phyloP scores from a whole-genome alignment of 2,113 vertebrate genomes.

The Ptilorrhoa leucosticta region DNA sequence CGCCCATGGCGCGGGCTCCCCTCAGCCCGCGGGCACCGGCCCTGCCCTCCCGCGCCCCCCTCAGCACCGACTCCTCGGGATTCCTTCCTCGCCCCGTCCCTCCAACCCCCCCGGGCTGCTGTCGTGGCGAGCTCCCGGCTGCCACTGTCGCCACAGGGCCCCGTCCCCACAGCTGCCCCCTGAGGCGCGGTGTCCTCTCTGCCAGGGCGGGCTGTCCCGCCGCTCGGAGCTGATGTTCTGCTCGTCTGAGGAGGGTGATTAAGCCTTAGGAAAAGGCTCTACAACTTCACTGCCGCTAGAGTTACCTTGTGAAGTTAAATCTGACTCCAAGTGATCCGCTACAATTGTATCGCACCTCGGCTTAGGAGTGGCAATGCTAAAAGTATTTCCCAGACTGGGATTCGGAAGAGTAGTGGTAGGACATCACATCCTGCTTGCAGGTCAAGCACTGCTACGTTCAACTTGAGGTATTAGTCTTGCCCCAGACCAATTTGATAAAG shows the following conservation, averaged over 20 bases:
- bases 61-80: not conserved
- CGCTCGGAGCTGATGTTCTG: rapidly evolving
- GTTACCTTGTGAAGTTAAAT: not conserved
- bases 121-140: not conserved
- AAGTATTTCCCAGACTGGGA: not conserved
- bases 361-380: rapidly evolving
- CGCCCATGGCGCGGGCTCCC: not conserved
- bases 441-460: not conserved
- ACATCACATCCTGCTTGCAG: not conserved
- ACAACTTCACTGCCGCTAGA: not conserved
- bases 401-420: too few species aligned
- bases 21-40: not conserved
- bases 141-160: not conserved
- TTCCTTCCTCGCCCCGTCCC: too few species aligned
- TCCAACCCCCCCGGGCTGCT: not conserved
- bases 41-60: not conserved
- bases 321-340: rapidly evolving
- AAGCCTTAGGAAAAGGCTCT: not conserved
- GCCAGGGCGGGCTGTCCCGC: not conserved
- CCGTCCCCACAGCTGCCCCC: not conserved
- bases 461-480: rapidly evolving
- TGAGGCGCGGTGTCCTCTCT: not conserved
- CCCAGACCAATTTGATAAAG: not conserved
- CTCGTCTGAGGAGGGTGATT: rapidly evolving
- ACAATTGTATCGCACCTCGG: rapidly evolving